Percentiles rank a stretch among this genome's conserved stretches.
These are phyloP conservation scores for Pyrrhosoma nymphula DNA, from an alignment of 2,888 invertebrate species.

Conservation along the genomic window DNA sequence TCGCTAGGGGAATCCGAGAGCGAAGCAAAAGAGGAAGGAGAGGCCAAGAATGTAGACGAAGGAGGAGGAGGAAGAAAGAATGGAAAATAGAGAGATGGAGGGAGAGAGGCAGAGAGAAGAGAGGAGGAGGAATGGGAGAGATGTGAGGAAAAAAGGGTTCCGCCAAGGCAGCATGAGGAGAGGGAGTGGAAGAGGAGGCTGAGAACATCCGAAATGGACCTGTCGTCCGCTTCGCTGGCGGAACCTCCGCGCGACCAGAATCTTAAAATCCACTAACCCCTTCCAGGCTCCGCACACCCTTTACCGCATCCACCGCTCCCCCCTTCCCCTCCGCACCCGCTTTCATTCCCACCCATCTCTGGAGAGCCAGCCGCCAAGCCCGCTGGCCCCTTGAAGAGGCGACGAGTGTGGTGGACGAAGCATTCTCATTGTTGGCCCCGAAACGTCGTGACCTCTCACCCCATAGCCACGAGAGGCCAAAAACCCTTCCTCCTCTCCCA, in stretches of 20 bases:
- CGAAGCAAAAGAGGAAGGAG: background rate
- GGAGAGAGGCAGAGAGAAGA: constrained; percentile 18
- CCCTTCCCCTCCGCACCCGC: background rate
- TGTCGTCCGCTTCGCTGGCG: constrained; percentile 59
- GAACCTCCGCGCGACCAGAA: constrained; percentile 55
- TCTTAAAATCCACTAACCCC: constrained; percentile 62
- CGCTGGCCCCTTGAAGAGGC: background rate
- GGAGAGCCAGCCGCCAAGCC: background rate
- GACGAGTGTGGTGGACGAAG: constrained; percentile 11
- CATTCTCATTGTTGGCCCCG: background rate
- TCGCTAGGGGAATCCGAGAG: constrained; percentile 40
- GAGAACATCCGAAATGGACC: constrained; percentile 62
- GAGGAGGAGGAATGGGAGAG: background rate
- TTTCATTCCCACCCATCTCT: background rate
- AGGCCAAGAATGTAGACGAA: background rate
- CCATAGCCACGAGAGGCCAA: background rate
- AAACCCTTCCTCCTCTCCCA: background rate
- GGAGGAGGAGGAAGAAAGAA: background rate
- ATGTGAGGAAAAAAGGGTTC: constrained; percentile 9
- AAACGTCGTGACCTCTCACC: constrained; percentile 50
- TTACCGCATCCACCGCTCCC: background rate
- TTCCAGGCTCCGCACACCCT: constrained; percentile 12
- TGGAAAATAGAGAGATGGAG: background rate
- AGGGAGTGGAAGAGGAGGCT: background rate
- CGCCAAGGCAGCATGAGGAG: background rate